These are phyloP conservation scores for Lepidocyrtinus sp. DNA, from an alignment of 2,888 invertebrate genomes.

Conservation along the genomic window DNA sequence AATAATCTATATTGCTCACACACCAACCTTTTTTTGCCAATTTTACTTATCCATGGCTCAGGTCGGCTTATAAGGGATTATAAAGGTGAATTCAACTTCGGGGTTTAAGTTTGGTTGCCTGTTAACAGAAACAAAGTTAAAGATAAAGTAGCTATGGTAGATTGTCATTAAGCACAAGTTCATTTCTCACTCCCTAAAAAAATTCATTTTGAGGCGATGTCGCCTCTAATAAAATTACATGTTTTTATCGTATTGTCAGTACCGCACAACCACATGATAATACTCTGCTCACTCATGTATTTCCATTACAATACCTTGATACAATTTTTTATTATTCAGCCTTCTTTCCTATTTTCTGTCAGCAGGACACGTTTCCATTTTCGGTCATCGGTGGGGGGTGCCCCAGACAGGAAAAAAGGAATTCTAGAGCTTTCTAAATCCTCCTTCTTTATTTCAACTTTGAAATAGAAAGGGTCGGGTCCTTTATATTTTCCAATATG, in stretches of 20 bases:
- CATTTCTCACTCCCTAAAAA: not conserved
- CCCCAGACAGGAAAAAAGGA: conserved; percentile 21
- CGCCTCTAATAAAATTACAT: not conserved
- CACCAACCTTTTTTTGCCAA: not conserved
- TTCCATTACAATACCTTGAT: not conserved
- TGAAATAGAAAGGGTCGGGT: not conserved
- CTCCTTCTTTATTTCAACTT: not conserved
- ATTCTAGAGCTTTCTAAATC: not conserved
- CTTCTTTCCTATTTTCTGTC: conserved; percentile 36
- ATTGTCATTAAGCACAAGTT: too few species aligned
- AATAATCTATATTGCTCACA: too few species aligned
- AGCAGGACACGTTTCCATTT: conserved; percentile 61
- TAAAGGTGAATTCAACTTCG: too few species aligned
- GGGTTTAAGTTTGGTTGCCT: too few species aligned
- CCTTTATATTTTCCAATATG: not conserved
- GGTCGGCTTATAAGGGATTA: not conserved
- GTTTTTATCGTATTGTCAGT: not conserved
- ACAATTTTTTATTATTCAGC: conserved; percentile 18
- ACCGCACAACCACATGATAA: not conserved
- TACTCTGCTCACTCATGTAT: not conserved
- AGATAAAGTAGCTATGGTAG: too few species aligned
- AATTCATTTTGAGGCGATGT: too few species aligned
- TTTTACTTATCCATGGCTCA: not conserved
- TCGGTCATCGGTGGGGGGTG: conserved; percentile 54
- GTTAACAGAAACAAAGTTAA: too few species aligned